Base-by-base conservation (phyloP, 1,140 invertebrate genomes). In the Microplitis mediator region DNA sequence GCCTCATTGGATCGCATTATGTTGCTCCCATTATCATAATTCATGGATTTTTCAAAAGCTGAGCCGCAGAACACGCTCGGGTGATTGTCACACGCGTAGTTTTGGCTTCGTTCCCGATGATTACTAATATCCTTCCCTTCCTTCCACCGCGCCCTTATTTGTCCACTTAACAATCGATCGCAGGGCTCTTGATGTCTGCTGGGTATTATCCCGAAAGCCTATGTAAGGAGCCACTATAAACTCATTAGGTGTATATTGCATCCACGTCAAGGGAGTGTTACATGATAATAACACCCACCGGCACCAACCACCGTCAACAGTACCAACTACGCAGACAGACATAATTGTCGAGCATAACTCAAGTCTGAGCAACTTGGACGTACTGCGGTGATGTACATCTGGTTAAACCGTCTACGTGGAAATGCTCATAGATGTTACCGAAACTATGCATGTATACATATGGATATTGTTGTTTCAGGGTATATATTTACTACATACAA, bases 1-100 rank as follows among this genome's bases (percentile, higher is more conserved):
- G 84, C 84, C 84, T 86, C 83, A 85, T 86, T 86, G 82, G 82
- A 86, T 86, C 82, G 84, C 83, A 87, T 87, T 86, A 86, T 84
- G 83, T 84, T 78, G 72, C 71, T 77, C 77, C 81, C 83, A 85
- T 86, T 87, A 86, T 87, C 85, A 87, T 87, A 86, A 87, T 87
- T 86, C 82, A 85, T 72, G 77, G 72, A 82, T 85, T 87, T 86
- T 87, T 79, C 74, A 35, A 45, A 14, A 45, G 56, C 52, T 76
- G 71, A 74, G 74, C 78, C 79, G 45, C 76, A 78, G 76, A 80
- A 79, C 78, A 80, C 74, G 71, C 72, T 66, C 71, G 62, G 76
- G 69, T 81, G 35, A 35, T 50, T 52, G 50, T 45, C 78, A 79
- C 39, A 45, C 74, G 70, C 71, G 63, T 74, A 72, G 75, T 74